Base-by-base conservation (phyloP, 2,797 vertebrate species). In the Ptychobarbus kaznakovi region DNA sequence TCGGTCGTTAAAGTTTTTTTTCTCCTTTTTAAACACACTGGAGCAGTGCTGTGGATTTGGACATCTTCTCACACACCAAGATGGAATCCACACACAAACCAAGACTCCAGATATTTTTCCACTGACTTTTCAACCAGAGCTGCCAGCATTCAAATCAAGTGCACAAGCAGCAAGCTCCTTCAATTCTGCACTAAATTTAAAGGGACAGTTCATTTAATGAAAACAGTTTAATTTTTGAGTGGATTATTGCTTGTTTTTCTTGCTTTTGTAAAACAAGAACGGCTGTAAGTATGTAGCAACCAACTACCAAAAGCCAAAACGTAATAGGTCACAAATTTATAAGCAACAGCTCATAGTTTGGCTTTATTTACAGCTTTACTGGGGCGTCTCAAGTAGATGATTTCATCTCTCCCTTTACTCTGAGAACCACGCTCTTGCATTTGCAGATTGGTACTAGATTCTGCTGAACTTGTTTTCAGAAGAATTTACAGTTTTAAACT, bases 31-130 rank as follows among this genome's bases (percentile, higher is more conserved):
- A 84, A 84, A 79, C 83, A 84, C 32, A 44, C 86, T n/a, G 86
- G 70, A 91, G 86, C 88, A 53, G 53, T 69, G 69, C 84, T 88
- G 84, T 83, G 89, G 87, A 89, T 93, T 91, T 90, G 91, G 74
- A 82, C 85, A 42, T 69, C 51, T 87, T 92, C 92, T 92, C 89
- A 79, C 1, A 89, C 32, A 89, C 87, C 86, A 90, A 53, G 74
- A 70, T 51, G 82, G 90, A 87, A 84, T 93, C 90, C 90, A 91
- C 90, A 88, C 86, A 56, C 84, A 88, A 73, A 76, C 81, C 83
- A 84, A 81, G 89, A 86, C 35, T 49, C 5, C 22, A 86, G 40
- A 89, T 89, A 85, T 88, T 91, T 91, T 88, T 90, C 91, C 80
- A 70, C 76, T 77, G 70, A 81, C 70, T 72, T 89, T 91, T 91